phyloP scores from a whole-genome alignment of 2,797 vertebrate genomes.

The Gymnothorax reevesii region DNA sequence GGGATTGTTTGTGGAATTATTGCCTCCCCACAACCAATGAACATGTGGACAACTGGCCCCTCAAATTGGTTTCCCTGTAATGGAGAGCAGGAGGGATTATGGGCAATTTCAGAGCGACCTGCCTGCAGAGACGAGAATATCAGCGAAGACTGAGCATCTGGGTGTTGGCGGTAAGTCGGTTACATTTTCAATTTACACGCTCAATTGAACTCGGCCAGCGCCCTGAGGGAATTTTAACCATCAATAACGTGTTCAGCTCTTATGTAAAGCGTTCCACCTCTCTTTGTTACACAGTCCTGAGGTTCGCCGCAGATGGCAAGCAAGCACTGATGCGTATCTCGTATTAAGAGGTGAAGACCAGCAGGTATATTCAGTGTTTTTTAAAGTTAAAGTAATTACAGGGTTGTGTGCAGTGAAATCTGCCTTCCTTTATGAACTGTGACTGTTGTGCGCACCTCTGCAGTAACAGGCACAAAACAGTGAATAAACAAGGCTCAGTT shows the following conservation, averaged over 20 bases:
- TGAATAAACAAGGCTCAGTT: not conserved
- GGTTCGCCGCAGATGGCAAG: not conserved
- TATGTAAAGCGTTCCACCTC: not conserved
- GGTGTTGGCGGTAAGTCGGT: not conserved
- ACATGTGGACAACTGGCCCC: not conserved
- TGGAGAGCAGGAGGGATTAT: conserved; percentile 9
- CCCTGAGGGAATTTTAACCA: not conserved
- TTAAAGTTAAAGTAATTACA: not conserved
- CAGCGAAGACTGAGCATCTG: not conserved
- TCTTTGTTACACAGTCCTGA: not conserved
- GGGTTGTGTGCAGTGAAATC: not conserved
- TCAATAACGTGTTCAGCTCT: not conserved
- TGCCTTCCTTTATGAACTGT: not conserved
- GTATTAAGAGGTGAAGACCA: not conserved
- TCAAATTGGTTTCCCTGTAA: not conserved
- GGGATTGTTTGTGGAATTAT: not conserved
- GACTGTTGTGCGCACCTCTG: not conserved
- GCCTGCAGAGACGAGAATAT: not conserved
- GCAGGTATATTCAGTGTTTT: not conserved
- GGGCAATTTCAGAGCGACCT: not conserved
- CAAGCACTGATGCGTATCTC: not conserved
- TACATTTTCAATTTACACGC: conserved; percentile 8
- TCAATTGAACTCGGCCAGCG: not conserved
- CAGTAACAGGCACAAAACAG: not conserved
- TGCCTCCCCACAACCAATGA: too few species aligned